Evolutionary conservation across 1,140 invertebrate genomes (phyloP).

Genomic region (Riptortus pedestris): DNA sequence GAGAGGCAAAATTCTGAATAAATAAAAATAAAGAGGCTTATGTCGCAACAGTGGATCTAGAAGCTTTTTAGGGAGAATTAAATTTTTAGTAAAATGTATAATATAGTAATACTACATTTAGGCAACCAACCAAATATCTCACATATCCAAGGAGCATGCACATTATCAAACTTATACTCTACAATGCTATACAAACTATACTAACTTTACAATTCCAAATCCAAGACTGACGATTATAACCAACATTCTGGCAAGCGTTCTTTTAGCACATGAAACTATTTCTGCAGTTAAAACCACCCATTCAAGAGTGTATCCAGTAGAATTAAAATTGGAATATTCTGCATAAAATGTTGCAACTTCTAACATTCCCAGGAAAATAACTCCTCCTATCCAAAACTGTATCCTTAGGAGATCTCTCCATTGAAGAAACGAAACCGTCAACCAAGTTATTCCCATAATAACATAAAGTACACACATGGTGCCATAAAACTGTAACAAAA

Average conservation of each 20-base stretch:
- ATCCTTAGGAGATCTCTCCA: slow-evolving; percentile 86
- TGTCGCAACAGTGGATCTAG: too few relatives aligned
- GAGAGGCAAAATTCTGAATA: too few relatives aligned
- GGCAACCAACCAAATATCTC: too few relatives aligned
- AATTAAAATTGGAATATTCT: slow-evolving; percentile 71
- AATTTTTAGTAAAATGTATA: too few relatives aligned
- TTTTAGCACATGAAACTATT: slow-evolving; percentile 76
- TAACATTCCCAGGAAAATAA: slow-evolving; percentile 75
- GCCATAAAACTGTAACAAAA: slow-evolving; percentile 66
- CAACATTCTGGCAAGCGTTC: slow-evolving; percentile 80
- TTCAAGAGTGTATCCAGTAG: slow-evolving; percentile 50
- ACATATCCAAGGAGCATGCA: too few relatives aligned
- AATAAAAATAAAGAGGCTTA: too few relatives aligned
- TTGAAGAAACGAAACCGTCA: slow-evolving; percentile 68
- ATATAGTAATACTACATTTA: too few relatives aligned
- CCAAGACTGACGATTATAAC: slow-evolving; percentile 88
- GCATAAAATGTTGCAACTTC: slow-evolving; percentile 83
- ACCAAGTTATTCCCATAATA: slow-evolving; percentile 69
- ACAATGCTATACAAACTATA: too few relatives aligned
- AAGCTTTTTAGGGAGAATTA: too few relatives aligned
- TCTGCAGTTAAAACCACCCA: slow-evolving; percentile 70
- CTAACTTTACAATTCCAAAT: slow-evolving; percentile 90
- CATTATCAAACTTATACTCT: too few relatives aligned
- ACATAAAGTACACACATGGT: slow-evolving; percentile 82
- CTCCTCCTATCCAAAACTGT: slow-evolving; percentile 90